These are phyloP conservation scores for Zoroaster sp. DNA, from an alignment of 53 echinoderm and acorn worm species.

Conservation along the genomic window DNA sequence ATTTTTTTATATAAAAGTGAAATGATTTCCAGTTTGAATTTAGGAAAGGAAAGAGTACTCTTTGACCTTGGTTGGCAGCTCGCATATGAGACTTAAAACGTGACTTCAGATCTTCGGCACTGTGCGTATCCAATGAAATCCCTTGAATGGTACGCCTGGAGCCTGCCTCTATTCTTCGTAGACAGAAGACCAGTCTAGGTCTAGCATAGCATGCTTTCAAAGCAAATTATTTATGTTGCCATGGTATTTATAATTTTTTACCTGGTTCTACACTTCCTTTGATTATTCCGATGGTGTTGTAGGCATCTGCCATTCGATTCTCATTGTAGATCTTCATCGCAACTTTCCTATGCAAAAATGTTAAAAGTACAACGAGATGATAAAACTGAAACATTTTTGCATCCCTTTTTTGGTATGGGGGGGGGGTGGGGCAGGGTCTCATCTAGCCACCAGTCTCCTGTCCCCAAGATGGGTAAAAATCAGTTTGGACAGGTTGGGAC, in stretches of 20 bases:
- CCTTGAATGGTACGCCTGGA: too few species aligned
- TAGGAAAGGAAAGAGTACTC: too few species aligned
- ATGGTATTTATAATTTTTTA: not conserved
- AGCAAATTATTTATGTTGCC: not conserved
- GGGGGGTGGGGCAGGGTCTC: too few species aligned
- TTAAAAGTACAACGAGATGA: too few species aligned
- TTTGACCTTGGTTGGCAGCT: not conserved
- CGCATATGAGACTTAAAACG: not conserved
- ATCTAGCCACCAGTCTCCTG: too few species aligned
- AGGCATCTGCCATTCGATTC: conserved; percentile 63
- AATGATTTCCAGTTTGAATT: too few species aligned
- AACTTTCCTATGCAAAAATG: conserved; percentile 62
- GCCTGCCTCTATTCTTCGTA: too few species aligned
- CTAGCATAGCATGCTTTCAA: not conserved
- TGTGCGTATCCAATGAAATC: not conserved
- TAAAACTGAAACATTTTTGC: too few species aligned
- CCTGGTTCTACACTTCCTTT: conserved; percentile 95
- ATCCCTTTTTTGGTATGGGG: too few species aligned
- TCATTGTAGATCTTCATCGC: conserved; percentile 79
- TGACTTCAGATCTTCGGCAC: not conserved
- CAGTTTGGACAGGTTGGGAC: too few species aligned
- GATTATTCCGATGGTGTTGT: conserved; percentile 84
- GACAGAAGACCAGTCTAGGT: not conserved
- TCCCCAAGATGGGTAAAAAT: too few species aligned
- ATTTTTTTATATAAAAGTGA: not conserved